Percentiles rank a stretch among this genome's conserved stretches.
phyloP scores from a whole-genome alignment of 2,113 vertebrate species.

The Ceuthmochares aereus region DNA sequence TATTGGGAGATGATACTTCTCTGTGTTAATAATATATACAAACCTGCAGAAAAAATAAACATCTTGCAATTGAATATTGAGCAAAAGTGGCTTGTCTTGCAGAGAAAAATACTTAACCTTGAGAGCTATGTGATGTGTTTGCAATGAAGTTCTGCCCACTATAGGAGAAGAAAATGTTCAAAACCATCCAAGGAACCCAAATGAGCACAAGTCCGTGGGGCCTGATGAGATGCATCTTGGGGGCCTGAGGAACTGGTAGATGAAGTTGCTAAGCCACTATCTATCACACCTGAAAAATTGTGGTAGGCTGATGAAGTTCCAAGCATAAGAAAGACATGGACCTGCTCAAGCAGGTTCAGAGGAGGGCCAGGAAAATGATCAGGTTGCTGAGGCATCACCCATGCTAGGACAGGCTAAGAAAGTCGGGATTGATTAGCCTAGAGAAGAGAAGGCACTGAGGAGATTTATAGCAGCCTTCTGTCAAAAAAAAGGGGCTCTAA shows the following conservation, averaged over 20 bases:
- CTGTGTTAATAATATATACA: neutral
- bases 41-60: neutral
- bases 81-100: neutral
- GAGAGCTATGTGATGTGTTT: neutral
- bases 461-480: no score
- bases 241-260: neutral
- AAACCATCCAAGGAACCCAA: neutral
- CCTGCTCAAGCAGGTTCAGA: rapidly evolving
- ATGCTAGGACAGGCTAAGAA: rapidly evolving
- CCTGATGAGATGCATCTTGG: no score
- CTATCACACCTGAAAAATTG: neutral
- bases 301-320: neutral
- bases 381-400: rapidly evolving
- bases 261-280: neutral
- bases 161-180: neutral
- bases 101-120: neutral
- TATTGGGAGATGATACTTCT: neutral
- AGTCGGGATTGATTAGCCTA: no score
- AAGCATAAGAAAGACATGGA: neutral
- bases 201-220: no score
- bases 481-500: no score
- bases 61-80: neutral
- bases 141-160: neutral
- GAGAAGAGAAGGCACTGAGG: no score
- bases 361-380: neutral